A percentile compares a stretch with the other conserved stretches of the same genome.
phyloP scores from a whole-genome alignment of 1,140 invertebrate genomes.

The Drosophila ananassae region DNA sequence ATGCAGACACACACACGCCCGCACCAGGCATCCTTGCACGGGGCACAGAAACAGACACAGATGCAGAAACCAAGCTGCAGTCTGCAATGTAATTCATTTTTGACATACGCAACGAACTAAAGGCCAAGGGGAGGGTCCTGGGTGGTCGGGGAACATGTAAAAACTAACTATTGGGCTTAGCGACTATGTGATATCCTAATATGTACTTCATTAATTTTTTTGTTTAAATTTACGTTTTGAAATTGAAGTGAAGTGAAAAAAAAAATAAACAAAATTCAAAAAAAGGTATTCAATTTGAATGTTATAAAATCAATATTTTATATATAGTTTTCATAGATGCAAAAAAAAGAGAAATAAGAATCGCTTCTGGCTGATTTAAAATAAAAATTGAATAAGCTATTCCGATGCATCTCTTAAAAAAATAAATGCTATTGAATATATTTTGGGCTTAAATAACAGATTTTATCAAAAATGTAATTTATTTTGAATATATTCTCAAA shows the following conservation, averaged over 20 bases:
- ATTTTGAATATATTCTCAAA: no score
- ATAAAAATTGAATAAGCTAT: no score
- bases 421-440: not conserved
- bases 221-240: not conserved
- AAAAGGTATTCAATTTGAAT: no score
- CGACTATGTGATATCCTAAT: not conserved
- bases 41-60: conserved; percentile 8
- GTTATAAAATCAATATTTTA: no score
- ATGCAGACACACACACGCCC: conserved; percentile 57
- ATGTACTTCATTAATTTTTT: not conserved
- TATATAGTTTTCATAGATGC: no score
- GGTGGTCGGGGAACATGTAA: not conserved
- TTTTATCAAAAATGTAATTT: no score
- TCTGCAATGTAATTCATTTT: conserved; percentile 74
- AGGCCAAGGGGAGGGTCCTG: not conserved
- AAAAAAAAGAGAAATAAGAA: no score
- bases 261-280: no score
- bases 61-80: conserved; percentile 40
- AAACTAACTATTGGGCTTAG: not conserved
- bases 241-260: no score
- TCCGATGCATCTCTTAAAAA: no score
- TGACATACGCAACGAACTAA: conserved; percentile 49
- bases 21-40: conserved; percentile 22
- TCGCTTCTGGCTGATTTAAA: no score
- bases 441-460: not conserved